Percentiles rank a stretch among this genome's conserved stretches.
These are phyloP conservation scores for Porphyrio hochstetteri DNA, from an alignment of 2,113 vertebrate genomes.

Conservation along the genomic window DNA sequence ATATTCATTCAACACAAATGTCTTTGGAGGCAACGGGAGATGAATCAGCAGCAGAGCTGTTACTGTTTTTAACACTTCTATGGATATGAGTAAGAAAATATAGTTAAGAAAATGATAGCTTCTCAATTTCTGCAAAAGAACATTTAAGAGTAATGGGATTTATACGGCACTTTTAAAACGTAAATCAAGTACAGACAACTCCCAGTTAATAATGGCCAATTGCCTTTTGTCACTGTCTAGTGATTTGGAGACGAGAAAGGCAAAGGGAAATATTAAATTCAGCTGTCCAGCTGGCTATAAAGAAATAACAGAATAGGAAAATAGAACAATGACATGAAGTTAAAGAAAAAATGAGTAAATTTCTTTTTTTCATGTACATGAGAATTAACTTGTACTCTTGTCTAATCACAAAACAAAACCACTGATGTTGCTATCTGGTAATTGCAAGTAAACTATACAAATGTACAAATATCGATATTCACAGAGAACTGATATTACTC, in stretches of 20 bases:
- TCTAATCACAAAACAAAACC: neutral
- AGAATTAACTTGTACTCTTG: neutral
- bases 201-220: neutral
- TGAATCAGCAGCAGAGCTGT: neutral
- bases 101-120: neutral
- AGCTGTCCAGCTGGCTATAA: neutral
- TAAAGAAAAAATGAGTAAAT: neutral
- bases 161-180: neutral
- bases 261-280: neutral
- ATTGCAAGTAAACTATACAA: neutral
- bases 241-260: neutral
- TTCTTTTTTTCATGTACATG: neutral
- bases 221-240: neutral
- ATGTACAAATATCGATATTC: neutral
- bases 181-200: neutral
- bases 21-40: neutral
- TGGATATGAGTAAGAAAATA: neutral
- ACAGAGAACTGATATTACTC: neutral
- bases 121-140: neutral
- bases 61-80: neutral
- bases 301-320: neutral
- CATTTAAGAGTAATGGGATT: neutral
- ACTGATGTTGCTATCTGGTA: neutral
- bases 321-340: neutral
- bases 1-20: neutral